These are phyloP conservation scores for Hedya salicella DNA, from an alignment of 2,888 invertebrate species.

Conservation along the genomic window DNA sequence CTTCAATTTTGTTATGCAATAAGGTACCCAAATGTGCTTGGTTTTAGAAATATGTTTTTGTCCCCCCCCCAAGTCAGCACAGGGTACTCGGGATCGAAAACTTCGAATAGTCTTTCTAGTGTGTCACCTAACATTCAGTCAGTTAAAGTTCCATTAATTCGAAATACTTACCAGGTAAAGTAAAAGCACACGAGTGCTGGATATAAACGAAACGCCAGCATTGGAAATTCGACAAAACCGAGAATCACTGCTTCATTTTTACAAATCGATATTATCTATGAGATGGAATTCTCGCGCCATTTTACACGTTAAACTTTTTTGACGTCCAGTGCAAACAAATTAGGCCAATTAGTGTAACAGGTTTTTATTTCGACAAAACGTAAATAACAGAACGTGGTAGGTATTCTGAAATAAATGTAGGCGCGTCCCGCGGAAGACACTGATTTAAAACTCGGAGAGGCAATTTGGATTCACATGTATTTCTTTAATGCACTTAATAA, in stretches of 20 bases:
- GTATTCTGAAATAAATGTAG: conserved; percentile 36
- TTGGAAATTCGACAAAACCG: no score
- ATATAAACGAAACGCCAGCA: no score
- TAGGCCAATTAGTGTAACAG: conserved; percentile 33
- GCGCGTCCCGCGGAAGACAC: conserved; percentile 23
- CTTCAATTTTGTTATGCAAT: no score
- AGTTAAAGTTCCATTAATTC: no score
- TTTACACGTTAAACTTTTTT: conserved; percentile 2
- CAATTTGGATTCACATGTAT: conserved; percentile 25
- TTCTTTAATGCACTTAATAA: conserved; percentile 33
- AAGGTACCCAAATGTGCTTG: no score
- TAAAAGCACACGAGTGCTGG: no score
- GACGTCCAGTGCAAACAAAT: conserved; percentile 23
- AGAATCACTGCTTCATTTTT: background rate
- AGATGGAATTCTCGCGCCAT: background rate
- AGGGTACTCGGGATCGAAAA: no score
- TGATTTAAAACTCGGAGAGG: conserved; percentile 29
- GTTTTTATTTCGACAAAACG: conserved; percentile 34
- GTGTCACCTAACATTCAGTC: no score
- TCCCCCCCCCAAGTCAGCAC: no score
- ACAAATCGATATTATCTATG: background rate
- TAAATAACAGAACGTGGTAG: conserved; percentile 31
- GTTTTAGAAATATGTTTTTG: no score
- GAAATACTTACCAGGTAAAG: no score
- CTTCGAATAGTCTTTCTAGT: no score